These are phyloP conservation scores for Illadopsis cleaveri DNA, from an alignment of 2,113 vertebrate genomes.

Conservation along the genomic window DNA sequence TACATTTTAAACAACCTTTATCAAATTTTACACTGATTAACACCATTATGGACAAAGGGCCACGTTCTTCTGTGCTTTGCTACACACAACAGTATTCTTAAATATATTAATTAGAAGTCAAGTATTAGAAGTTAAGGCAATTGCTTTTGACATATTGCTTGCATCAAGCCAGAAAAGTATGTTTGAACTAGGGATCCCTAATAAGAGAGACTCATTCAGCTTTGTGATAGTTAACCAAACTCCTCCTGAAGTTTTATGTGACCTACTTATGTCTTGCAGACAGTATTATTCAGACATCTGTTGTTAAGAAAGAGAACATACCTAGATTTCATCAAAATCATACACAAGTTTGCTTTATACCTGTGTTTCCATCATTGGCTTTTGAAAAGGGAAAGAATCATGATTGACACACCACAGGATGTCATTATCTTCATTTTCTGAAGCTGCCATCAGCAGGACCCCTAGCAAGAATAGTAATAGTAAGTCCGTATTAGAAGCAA, in stretches of 20 bases:
- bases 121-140: background rate
- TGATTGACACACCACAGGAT: slow-evolving; percentile 97
- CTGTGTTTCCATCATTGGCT: slow-evolving; percentile 97
- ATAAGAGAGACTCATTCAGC: background rate
- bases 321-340: background rate
- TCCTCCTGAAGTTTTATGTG: background rate
- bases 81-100: background rate
- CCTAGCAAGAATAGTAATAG: slow-evolving; percentile 67
- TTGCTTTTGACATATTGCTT: background rate
- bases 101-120: background rate
- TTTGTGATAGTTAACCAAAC: background rate
- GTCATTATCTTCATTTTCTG: slow-evolving; percentile 95
- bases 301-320: background rate
- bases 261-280: background rate
- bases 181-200: background rate
- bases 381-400: slow-evolving; percentile 97
- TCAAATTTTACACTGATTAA: background rate
- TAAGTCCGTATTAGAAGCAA: background rate
- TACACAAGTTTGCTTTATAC: slow-evolving; percentile 53
- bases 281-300: background rate
- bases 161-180: background rate
- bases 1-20: background rate
- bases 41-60: no score
- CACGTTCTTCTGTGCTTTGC: background rate
- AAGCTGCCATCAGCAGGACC: slow-evolving; percentile 91